Evolutionary conservation across 1,140 invertebrate species (phyloP).

Genomic region (Eueides isabella): DNA sequence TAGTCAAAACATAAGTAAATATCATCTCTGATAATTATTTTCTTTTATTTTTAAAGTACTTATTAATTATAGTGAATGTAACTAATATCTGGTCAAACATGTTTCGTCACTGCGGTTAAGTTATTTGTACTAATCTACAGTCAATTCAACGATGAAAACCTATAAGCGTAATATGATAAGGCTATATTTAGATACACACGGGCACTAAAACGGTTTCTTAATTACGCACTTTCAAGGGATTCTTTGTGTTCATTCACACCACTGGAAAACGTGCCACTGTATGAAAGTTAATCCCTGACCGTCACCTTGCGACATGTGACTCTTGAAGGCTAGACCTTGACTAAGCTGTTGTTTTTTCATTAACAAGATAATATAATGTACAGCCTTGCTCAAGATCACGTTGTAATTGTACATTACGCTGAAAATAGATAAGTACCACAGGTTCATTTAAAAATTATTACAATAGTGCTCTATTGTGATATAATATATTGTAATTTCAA

Average conservation of each 20-base stretch:
- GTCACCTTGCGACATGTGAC: constrained; percentile 40
- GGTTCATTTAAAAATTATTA: too few relatives aligned
- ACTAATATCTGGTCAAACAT: not conserved
- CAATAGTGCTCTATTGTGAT: not conserved
- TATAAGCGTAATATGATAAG: constrained; percentile 24
- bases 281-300: constrained; percentile 39
- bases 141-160: constrained; percentile 29
- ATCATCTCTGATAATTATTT: too few relatives aligned
- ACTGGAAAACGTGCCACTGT: not conserved
- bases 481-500: not conserved
- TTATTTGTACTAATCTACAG: constrained; percentile 11
- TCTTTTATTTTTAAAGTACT: not conserved
- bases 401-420: not conserved
- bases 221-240: constrained; percentile 25
- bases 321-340: constrained; percentile 29
- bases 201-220: constrained; percentile 41
- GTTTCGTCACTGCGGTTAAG: not conserved
- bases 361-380: constrained; percentile 34
- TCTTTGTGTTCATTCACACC: constrained; percentile 12
- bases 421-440: not conserved
- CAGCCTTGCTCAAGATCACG: constrained; percentile 17
- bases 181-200: constrained; percentile 32
- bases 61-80: not conserved
- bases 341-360: constrained; percentile 28
- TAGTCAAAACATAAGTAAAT: too few relatives aligned